Percentiles rank a stretch among this genome's conserved stretches.
phyloP scores from a whole-genome alignment of 2,797 vertebrate genomes.

The Crenichthys baileyi region DNA sequence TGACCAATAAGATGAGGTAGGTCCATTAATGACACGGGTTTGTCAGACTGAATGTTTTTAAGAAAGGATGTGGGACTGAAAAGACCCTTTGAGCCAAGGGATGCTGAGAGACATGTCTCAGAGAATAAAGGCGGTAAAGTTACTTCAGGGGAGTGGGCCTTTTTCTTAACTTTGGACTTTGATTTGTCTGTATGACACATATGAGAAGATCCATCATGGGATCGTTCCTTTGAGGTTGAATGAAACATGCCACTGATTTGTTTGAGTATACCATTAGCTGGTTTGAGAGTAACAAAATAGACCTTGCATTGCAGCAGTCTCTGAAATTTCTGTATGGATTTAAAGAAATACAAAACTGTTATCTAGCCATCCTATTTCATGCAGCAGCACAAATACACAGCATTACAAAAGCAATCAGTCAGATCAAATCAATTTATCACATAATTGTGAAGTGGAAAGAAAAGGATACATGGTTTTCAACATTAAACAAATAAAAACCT shows the following conservation, averaged over 20 bases:
- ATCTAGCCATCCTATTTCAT: too few species aligned
- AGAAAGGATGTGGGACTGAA: conserved; percentile 20
- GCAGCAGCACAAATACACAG: not conserved
- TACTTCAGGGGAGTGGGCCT: conserved; percentile 6
- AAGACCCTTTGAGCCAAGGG: conserved; percentile 16
- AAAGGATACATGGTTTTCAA: not conserved
- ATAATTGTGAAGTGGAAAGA: not conserved
- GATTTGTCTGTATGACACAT: conserved; percentile 7
- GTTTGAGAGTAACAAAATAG: not conserved
- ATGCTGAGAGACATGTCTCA: conserved; percentile 1
- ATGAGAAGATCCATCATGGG: conserved; percentile 21
- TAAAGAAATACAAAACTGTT: not conserved
- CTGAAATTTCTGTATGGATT: not conserved
- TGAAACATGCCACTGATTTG: conserved; percentile 53
- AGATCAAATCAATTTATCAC: too few species aligned
- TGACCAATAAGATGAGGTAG: conserved; percentile 74
- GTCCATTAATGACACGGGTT: conserved; percentile 62
- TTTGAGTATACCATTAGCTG: conserved; percentile 34
- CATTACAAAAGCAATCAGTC: not conserved
- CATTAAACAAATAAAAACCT: not conserved
- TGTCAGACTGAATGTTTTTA: conserved; percentile 14
- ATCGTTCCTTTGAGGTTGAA: conserved; percentile 23
- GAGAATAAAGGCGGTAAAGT: conserved; percentile 51
- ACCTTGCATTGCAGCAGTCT: not conserved
- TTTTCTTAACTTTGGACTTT: conserved; percentile 26